Percentiles rank a stretch among this genome's conserved stretches.
phyloP scores from a whole-genome alignment of 2,797 vertebrate species.

The Premnoplex brunnescens region DNA sequence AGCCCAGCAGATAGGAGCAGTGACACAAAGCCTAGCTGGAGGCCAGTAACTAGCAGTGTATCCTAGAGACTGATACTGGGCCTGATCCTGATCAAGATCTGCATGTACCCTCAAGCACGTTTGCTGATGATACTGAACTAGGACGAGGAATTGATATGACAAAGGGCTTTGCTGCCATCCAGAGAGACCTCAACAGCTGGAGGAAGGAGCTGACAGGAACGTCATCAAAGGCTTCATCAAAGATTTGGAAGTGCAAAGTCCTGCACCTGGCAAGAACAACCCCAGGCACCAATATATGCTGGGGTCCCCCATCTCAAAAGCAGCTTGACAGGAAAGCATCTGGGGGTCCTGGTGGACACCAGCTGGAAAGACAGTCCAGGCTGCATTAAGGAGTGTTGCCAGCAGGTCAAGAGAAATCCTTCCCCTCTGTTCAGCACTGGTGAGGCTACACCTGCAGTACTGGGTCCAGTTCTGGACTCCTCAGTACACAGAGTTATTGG shows the following conservation, averaged over 20 bases:
- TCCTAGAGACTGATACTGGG: background rate
- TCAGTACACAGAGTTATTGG: background rate
- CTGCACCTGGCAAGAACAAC: background rate
- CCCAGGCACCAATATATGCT: background rate
- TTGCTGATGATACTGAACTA: background rate
- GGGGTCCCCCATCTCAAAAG: background rate
- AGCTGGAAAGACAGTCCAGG: background rate
- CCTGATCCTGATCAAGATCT: background rate
- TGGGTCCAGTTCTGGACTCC: background rate
- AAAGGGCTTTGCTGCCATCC: background rate
- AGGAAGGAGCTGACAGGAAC: background rate
- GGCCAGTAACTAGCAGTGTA: fast-evolving
- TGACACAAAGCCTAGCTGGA: background rate
- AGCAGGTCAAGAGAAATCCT: background rate
- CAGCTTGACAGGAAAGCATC: background rate
- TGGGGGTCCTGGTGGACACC: background rate
- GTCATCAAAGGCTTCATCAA: background rate
- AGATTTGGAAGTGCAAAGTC: background rate
- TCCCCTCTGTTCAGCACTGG: background rate
- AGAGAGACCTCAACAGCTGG: background rate
- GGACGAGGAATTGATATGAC: background rate
- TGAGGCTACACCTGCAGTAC: background rate
- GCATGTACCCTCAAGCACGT: background rate
- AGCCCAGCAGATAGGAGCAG: background rate
- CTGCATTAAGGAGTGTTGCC: background rate